Base-by-base conservation (phyloP, 1,140 invertebrate genomes). In the Acromyrmex echinatior region DNA sequence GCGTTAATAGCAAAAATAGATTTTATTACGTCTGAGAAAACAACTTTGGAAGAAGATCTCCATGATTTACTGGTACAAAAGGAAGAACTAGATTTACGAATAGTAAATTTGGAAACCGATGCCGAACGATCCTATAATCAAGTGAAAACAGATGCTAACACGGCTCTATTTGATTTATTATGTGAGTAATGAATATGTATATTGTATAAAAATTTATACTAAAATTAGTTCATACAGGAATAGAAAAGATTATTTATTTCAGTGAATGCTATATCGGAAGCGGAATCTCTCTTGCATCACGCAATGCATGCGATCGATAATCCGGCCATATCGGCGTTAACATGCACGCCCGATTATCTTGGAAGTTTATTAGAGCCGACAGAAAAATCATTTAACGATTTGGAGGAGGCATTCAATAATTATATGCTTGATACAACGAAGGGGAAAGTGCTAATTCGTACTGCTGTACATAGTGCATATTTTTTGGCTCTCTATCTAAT, bases 331-430 rank as follows among this genome's bases (percentile, higher is more conserved):
- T 96, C 97, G 2, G 96, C 96, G 51, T 94, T 97, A 35, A 97
- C 96, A 56, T 97, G 97, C 92, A 97, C 97, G 51, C 96, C 97
- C 78, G 97, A 97, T 93, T 97, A 97, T 93, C 94, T 97, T 60
- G 92, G 92, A 89, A 95, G 93, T 92, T 92, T 97, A 87, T 92
- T 94, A 87, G 95, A 95, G 35, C 95, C 93, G 74, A 94, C 94
- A 12, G 85, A 94, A 68, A 94, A 95, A 78, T 94, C 93, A 25
- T 89, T 95, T 18, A 93, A 93, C 81, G 93, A 92, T 82, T 93
- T 96, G 63, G 94, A 92, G 86, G 87, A 71, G 14, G 87, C 93
- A 4, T 96, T 94, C 73, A 92, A 92, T 66, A 94, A 86, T 91
- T 95, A 93, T 71, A 78, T 91, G 18, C 66, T 65, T 0, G 93